These are phyloP conservation scores for Yponomeuta sedellus DNA, from an alignment of 2,888 invertebrate genomes.

Conservation along the genomic window DNA sequence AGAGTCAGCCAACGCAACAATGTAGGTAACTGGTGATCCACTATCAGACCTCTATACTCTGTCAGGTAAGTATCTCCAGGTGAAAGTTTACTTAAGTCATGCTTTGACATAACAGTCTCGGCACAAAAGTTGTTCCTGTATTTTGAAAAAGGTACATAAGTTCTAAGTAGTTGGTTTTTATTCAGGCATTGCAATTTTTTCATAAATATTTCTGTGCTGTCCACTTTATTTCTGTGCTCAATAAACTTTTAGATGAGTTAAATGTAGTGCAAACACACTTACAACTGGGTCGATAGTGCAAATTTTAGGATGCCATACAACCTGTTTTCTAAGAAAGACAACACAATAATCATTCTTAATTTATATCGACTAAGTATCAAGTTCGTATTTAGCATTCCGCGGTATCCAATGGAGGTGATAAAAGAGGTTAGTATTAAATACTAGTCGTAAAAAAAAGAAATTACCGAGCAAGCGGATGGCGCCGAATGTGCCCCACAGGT, in stretches of 20 bases:
- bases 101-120: not conserved
- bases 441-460: constrained; percentile 26
- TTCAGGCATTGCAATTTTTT: not conserved
- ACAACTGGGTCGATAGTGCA: not conserved
- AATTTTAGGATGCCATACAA: not conserved
- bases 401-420: not conserved
- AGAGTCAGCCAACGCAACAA: not conserved
- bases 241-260: not conserved
- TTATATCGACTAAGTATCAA: not conserved
- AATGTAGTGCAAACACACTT: not conserved
- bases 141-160: not conserved
- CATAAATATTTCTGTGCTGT: not conserved
- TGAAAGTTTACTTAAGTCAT: not conserved
- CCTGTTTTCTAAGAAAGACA: not conserved
- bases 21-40: not conserved
- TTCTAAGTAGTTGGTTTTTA: not conserved
- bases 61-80: not conserved
- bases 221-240: not conserved
- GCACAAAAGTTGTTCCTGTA: not conserved
- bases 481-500: constrained; percentile 67
- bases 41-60: not conserved
- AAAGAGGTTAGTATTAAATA: not conserved
- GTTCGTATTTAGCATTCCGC: not conserved
- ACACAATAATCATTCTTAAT: not conserved
- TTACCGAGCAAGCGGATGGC: constrained; percentile 70